phyloP scores from a whole-genome alignment of 35 echinoderm and acorn worm genomes.

The Anneissia japonica region DNA sequence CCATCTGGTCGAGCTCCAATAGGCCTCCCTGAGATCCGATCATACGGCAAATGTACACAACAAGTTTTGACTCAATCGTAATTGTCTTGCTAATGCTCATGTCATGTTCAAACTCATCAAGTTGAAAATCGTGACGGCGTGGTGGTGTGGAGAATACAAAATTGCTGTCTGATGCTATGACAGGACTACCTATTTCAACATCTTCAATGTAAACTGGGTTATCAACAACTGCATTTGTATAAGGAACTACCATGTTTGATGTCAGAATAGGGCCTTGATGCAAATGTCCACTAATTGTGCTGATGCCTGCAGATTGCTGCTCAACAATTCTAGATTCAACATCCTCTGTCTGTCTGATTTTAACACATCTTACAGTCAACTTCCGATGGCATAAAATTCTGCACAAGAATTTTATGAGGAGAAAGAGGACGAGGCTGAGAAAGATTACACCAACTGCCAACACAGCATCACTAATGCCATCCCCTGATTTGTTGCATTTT shows the following conservation, averaged over 20 bases:
- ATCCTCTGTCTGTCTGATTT: neutral
- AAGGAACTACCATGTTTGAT: neutral
- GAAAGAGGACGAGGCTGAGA: neutral
- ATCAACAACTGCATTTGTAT: neutral
- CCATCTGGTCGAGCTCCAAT: conserved; percentile 79
- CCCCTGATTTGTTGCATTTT: neutral
- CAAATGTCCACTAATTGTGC: neutral
- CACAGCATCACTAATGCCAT: neutral
- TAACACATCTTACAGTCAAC: neutral
- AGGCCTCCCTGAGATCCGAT: conserved; percentile 52
- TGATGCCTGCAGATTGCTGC: neutral
- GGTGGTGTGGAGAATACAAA: neutral
- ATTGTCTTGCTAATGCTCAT: conserved; percentile 51
- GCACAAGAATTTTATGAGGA: neutral
- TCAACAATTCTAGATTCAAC: neutral
- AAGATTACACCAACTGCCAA: neutral
- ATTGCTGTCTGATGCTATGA: neutral
- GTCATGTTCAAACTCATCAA: conserved; percentile 11
- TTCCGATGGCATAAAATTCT: neutral
- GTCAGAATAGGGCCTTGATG: neutral
- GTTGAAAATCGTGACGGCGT: neutral
- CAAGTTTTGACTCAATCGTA: conserved; percentile 40
- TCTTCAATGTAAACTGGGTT: neutral
- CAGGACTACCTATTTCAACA: neutral
- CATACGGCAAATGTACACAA: conserved; percentile 71